Evolutionary conservation across 2,113 vertebrate genomes (phyloP), one percentile per base, ranked within the genome.

Genomic region (Cyprichromis sp.): DNA sequence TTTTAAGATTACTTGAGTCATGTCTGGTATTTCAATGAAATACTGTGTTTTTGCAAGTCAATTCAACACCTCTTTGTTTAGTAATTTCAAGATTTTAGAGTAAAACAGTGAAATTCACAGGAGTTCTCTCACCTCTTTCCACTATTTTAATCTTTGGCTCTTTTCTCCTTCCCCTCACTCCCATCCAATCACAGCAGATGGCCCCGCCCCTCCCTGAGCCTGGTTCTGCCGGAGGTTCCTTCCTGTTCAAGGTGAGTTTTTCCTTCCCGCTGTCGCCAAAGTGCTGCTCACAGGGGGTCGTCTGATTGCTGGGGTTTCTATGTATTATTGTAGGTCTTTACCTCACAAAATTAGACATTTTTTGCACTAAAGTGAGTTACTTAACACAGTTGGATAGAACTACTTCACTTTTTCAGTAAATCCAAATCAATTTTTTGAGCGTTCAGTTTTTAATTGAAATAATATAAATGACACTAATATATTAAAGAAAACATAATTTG

Each of bases 191-290:
- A 1, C 31, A 7, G 61, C 31, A 66, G 17, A 12, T 12, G 31
- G 61, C 3, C 61, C 17, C 17, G 9, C 61, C 61, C 61, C 1
- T 66, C 61, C 9, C 31, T n/a, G 0, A 66, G 61, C 17, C 31
- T n/a, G 59, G 0, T 36, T 63, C 59, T 63, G 17, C 31, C 0
- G 2, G 17, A 36, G 31, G 31, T 66, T 66, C 0, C 31, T 66
- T 66, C 61, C 61, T 36, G 61, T 66, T 66, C 36, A 66, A 66
- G 0, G 61, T 1, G 31, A 34, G 61, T n/a, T 66, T 66, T 66
- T 66, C 34, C 59, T 63, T 63, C 59, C 29, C 59, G 2, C 59
- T 63, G 59, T 63, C 29, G 5, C 29, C 9, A 63, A 11, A 4
- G 29, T 34, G 9, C 9, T 11, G 29, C 16, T 63, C 29, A 63